Evolutionary conservation across 2,888 invertebrate species (phyloP).

Genomic region (Lagria hirta): DNA sequence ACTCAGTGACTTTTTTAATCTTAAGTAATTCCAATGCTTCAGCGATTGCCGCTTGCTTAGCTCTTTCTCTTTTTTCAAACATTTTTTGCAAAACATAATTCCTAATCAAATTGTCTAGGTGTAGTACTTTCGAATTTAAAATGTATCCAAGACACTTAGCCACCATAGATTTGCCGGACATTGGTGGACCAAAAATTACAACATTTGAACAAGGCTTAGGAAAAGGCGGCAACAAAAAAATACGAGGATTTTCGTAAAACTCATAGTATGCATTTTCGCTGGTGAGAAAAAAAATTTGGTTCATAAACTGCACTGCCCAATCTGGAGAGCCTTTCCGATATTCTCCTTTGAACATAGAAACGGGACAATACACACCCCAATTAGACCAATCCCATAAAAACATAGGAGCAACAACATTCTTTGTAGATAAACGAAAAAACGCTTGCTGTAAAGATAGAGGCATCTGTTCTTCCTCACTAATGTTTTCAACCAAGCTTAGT

Average conservation of each 20-base stretch:
- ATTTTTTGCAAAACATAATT: constrained; percentile 35
- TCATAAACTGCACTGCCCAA: constrained; percentile 62
- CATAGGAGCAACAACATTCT: constrained; percentile 41
- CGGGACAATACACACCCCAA: constrained; percentile 64
- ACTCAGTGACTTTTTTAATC: constrained; percentile 35
- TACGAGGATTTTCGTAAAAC: constrained; percentile 65
- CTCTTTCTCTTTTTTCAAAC: constrained; percentile 47
- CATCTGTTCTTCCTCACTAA: constrained; percentile 36
- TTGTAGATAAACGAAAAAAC: constrained; percentile 43
- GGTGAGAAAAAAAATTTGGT: constrained; percentile 63
- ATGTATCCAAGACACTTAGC: constrained; percentile 59
- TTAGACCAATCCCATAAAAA: constrained; percentile 58
- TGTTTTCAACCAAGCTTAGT: constrained; percentile 29
- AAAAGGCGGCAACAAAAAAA: constrained; percentile 60
- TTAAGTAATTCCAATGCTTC: constrained; percentile 40
- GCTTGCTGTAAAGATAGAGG: constrained; percentile 41
- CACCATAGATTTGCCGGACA: constrained; percentile 62
- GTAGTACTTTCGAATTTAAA: constrained; percentile 56
- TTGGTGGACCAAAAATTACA: constrained; percentile 62
- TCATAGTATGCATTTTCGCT: constrained; percentile 56
- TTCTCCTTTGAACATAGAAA: constrained; percentile 61
- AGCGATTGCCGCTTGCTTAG: constrained; percentile 46
- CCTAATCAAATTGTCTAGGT: constrained; percentile 45
- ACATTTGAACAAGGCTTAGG: constrained; percentile 63
- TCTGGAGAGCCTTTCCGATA: constrained; percentile 57